These are phyloP conservation scores for Saccostrea cuccullata DNA, from an alignment of 1,140 invertebrate species.

Conservation along the genomic window DNA sequence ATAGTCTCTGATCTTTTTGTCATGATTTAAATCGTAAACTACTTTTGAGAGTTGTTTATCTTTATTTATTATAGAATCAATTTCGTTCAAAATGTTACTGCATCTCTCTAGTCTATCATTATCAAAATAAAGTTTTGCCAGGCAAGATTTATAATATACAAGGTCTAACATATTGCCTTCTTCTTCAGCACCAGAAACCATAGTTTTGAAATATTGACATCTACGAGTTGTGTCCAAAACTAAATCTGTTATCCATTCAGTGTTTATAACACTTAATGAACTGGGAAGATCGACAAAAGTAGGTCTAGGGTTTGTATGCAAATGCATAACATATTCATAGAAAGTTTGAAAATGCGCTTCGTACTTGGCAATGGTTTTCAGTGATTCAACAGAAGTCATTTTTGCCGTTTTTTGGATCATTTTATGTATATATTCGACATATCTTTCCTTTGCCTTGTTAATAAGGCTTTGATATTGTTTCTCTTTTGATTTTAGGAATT, in stretches of 20 bases:
- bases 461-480: not conserved
- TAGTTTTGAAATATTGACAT: not conserved
- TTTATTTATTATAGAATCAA: not conserved
- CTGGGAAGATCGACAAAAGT: not conserved
- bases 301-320: not conserved
- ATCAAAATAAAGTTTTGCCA: not conserved
- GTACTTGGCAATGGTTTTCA: not conserved
- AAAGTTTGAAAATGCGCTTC: not conserved
- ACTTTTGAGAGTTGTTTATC: not conserved
- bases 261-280: not conserved
- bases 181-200: not conserved
- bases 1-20: not conserved
- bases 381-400: not conserved
- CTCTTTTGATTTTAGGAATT: not conserved
- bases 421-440: not conserved
- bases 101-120: not conserved
- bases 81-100: not conserved
- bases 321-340: not conserved
- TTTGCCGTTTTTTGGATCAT: not conserved
- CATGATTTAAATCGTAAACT: not conserved
- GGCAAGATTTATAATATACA: not conserved
- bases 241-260: not conserved
- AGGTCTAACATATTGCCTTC: not conserved
- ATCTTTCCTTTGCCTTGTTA: not conserved
- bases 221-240: not conserved